Percentiles rank a stretch among this genome's conserved stretches.
These are phyloP conservation scores for Homarus gammarus DNA, from an alignment of 2,888 invertebrate species.

Conservation along the genomic window DNA sequence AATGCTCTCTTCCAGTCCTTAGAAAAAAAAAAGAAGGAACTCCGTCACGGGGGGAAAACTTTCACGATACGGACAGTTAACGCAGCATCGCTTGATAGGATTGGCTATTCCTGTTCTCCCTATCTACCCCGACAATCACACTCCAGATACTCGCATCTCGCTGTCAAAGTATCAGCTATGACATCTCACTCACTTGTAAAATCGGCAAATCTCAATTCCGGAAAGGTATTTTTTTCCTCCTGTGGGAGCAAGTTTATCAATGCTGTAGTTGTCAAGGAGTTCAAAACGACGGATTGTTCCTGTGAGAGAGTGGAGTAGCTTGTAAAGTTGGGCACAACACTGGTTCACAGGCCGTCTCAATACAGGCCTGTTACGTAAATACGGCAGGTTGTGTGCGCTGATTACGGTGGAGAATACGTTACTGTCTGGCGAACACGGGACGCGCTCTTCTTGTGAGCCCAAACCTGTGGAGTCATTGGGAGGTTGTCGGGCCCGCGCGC, in stretches of 20 bases:
- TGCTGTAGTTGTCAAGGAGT: neutral
- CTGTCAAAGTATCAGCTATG: neutral
- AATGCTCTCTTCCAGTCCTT: constrained; percentile 1
- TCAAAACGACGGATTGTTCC: constrained; percentile 1
- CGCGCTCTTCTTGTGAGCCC: constrained; percentile 57
- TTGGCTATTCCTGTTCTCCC: constrained; percentile 1
- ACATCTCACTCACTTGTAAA: constrained; percentile 41
- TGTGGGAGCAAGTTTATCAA: neutral
- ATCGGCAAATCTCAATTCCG: constrained; percentile 24
- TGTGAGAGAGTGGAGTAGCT: neutral
- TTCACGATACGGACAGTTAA: neutral
- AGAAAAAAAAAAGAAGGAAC: neutral
- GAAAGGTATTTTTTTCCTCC: constrained; percentile 13
- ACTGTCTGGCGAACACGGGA: constrained; percentile 65
- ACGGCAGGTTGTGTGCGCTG: constrained; percentile 66
- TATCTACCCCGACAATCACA: constrained; percentile 12
- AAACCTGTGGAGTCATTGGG: neutral
- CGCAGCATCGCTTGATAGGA: neutral
- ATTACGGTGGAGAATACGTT: constrained; percentile 70
- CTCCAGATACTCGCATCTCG: neutral
- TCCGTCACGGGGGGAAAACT: neutral
- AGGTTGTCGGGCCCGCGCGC: neutral
- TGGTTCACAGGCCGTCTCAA: neutral
- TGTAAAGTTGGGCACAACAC: constrained; percentile 34
- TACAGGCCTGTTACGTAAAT: constrained; percentile 55